These are phyloP conservation scores for Aphidoletes aphidimyza DNA, from an alignment of 2,888 invertebrate genomes.

Conservation along the genomic window DNA sequence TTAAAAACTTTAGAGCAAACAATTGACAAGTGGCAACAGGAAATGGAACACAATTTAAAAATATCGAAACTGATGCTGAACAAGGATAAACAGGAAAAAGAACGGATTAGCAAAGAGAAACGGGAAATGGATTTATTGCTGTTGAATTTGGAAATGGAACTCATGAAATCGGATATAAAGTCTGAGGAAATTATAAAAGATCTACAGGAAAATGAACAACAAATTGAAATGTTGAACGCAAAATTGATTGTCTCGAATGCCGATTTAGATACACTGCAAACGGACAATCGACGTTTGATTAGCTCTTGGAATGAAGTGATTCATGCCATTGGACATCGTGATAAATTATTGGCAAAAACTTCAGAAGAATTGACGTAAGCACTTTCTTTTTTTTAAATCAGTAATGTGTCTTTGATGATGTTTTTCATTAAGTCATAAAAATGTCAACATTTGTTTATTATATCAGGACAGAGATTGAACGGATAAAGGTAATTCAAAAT, in stretches of 20 bases:
- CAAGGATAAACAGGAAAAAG: slow-evolving; percentile 65
- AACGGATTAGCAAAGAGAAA: slow-evolving; percentile 64
- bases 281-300: slow-evolving; percentile 76
- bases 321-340: slow-evolving; percentile 75
- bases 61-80: slow-evolving; percentile 64
- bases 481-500: slow-evolving; percentile 69
- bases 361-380: slow-evolving; percentile 71
- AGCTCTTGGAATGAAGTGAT: slow-evolving; percentile 81
- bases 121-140: slow-evolving; percentile 72
- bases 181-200: slow-evolving; percentile 74
- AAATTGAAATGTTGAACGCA: slow-evolving; percentile 71
- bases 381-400: slow-evolving; percentile 21
- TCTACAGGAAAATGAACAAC: slow-evolving; percentile 72
- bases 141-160: slow-evolving; percentile 75
- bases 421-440: slow-evolving; percentile 26
- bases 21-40: slow-evolving; percentile 64
- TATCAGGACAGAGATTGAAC: slow-evolving; percentile 71
- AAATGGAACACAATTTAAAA: slow-evolving; percentile 64
- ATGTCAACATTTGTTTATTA: slow-evolving; percentile 48
- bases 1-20: slow-evolving; percentile 63
- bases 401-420: slow-evolving; percentile 20
- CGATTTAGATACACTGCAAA: slow-evolving; percentile 77
- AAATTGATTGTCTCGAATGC: slow-evolving; percentile 76
- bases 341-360: slow-evolving; percentile 73
- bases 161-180: slow-evolving; percentile 77